These are phyloP conservation scores for Macroramphosus scolopax DNA, from an alignment of 2,797 vertebrate species.

Conservation along the genomic window DNA sequence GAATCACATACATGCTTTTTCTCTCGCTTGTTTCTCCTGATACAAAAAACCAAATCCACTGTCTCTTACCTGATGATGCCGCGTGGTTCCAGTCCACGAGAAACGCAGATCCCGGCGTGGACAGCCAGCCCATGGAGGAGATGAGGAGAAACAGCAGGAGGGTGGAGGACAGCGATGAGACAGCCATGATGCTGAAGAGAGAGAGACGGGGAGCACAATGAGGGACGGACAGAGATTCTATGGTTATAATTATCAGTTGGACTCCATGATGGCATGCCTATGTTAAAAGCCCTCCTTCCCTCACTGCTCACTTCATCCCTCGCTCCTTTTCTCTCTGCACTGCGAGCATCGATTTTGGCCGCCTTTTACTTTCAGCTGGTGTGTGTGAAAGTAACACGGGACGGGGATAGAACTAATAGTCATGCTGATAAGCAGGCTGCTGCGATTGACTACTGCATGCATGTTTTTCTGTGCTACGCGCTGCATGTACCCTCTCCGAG, in stretches of 20 bases:
- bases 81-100: constrained; percentile 26
- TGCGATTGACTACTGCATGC: constrained; percentile 22
- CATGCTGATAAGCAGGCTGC: too few species aligned
- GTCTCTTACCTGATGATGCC: constrained; percentile 59
- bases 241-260: constrained; percentile 51
- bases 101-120: constrained; percentile 52
- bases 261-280: constrained; percentile 44
- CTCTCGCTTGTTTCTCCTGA: constrained; percentile 1
- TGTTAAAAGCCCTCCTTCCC: constrained; percentile 41
- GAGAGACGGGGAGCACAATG: constrained; percentile 25
- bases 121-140: constrained; percentile 55
- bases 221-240: constrained; percentile 26
- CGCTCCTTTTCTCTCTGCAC: constrained; percentile 1
- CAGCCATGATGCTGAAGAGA: constrained; percentile 59
- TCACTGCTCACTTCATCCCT: constrained; percentile 4
- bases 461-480: too few species aligned
- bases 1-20: too few species aligned
- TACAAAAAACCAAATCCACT: not conserved
- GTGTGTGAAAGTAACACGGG: constrained; percentile 50
- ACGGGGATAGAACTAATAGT: constrained; percentile 46
- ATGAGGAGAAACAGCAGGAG: constrained; percentile 57
- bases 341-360: constrained; percentile 30
- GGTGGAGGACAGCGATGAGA: constrained; percentile 26
- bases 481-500: too few species aligned
- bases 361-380: constrained; percentile 58